A percentile compares a stretch with the other conserved stretches of the same genome.
Conservation (phyloP, 2,797 vertebrate species). For the Lepidocolaptes lacrymiger region DNA sequence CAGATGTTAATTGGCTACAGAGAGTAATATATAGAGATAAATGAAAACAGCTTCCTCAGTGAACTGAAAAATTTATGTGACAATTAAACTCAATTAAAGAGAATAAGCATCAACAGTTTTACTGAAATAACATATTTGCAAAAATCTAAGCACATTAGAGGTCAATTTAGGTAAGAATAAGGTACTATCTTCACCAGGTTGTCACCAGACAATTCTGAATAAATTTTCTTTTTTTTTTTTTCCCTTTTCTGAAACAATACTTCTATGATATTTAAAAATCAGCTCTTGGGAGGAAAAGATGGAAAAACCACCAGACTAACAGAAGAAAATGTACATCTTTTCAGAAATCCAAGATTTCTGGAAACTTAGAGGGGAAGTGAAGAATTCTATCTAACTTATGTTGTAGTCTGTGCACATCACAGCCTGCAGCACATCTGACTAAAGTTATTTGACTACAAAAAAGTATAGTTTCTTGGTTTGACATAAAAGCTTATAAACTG, state of each 20-base stretch:
- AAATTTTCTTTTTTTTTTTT: background rate
- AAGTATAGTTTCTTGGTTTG: background rate
- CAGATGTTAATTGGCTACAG: constrained; percentile 21
- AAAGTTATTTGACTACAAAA: background rate
- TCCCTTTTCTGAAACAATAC: background rate
- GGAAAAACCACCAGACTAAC: background rate
- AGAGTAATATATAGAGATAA: background rate
- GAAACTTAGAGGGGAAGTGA: background rate
- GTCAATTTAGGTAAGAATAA: background rate
- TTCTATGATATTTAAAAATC: background rate
- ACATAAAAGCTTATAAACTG: background rate
- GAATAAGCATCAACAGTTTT: constrained; percentile 27
- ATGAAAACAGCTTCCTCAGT: background rate
- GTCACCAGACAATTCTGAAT: background rate
- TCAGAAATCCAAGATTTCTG: background rate
- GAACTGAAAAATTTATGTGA: background rate
- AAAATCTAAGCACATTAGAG: background rate
- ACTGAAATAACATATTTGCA: background rate
- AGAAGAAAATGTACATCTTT: background rate
- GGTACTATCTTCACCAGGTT: background rate
- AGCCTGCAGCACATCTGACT: background rate
- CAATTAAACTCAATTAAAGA: constrained; percentile 49
- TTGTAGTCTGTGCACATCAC: background rate
- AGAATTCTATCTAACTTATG: background rate
- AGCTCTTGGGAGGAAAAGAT: background rate